A percentile compares a stretch with the other conserved stretches of the same genome.
phyloP scores from a whole-genome alignment of 53 echinoderm and acorn worm species.

The Paelopatides confundens region DNA sequence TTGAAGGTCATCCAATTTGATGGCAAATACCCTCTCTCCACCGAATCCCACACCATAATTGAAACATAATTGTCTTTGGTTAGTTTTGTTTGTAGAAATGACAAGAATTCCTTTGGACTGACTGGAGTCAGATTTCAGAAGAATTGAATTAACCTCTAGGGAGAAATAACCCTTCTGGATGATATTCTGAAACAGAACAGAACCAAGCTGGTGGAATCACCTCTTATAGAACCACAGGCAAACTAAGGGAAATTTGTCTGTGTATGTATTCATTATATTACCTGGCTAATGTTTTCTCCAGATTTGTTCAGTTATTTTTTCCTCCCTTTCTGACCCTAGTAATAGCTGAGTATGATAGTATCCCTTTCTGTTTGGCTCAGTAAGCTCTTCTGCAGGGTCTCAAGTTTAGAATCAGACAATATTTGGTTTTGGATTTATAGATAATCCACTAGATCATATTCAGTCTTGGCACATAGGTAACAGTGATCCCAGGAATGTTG shows the following conservation, averaged over 20 bases:
- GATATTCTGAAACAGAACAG: constrained; percentile 13
- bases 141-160: constrained; percentile 2
- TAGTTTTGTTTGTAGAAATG: not conserved
- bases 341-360: not conserved
- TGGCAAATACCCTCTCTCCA: too few relatives aligned
- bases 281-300: not conserved
- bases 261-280: not conserved
- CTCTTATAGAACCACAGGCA: not conserved
- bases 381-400: not conserved
- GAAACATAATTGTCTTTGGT: not conserved
- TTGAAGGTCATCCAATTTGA: too few relatives aligned
- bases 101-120: not conserved
- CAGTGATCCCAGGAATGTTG: constrained; percentile 34
- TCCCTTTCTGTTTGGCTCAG: not conserved
- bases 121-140: not conserved
- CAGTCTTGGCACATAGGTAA: constrained; percentile 4
- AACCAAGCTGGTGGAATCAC: not conserved
- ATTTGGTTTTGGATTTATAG: constrained; percentile 29
- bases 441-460: constrained; percentile 1
- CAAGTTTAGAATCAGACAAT: constrained; percentile 6
- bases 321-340: not conserved
- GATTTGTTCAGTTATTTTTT: not conserved
- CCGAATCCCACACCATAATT: too few relatives aligned
- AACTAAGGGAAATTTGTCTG: not conserved
- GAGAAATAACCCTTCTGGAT: not conserved